Percentiles rank a stretch among this genome's conserved stretches.
phyloP scores from a whole-genome alignment of 2,113 vertebrate species.

The Microtus montanus region DNA sequence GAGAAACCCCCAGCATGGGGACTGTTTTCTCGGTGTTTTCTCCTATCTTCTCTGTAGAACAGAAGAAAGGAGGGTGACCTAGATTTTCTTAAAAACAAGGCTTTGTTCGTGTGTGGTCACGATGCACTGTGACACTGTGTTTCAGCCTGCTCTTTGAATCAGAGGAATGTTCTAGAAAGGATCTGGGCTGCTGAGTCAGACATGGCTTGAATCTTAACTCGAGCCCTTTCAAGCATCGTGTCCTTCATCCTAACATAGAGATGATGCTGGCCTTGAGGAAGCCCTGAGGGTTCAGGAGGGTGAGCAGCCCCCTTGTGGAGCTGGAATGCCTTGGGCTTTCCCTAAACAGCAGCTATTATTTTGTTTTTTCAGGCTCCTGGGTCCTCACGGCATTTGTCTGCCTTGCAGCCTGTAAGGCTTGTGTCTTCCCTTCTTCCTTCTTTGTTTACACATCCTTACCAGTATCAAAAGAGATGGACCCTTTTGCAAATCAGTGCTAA shows the following conservation, averaged over 20 bases:
- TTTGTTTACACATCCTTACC: not conserved
- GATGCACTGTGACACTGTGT: not conserved
- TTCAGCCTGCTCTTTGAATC: slow-evolving; percentile 57
- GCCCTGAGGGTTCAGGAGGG: not conserved
- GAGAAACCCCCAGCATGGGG: not conserved
- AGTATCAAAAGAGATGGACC: not conserved
- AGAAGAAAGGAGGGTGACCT: slow-evolving; percentile 23
- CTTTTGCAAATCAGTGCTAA: slow-evolving; percentile 41
- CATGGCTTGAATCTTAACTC: slow-evolving; percentile 22
- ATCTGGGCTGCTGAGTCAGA: not conserved
- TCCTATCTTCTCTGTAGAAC: not conserved
- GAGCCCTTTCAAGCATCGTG: not conserved
- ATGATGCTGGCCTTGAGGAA: slow-evolving; percentile 17
- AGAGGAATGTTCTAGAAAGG: slow-evolving; percentile 45
- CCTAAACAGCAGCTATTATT: slow-evolving; percentile 23
- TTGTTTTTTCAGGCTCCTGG: not conserved
- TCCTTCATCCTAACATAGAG: slow-evolving; percentile 35
- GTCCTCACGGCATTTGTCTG: not conserved
- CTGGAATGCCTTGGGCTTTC: not conserved
- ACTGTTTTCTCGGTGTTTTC: not conserved
- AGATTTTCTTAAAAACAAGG: slow-evolving; percentile 62
- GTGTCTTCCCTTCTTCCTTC: not conserved
- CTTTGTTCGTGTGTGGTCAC: slow-evolving; percentile 62
- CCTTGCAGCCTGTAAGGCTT: not conserved
- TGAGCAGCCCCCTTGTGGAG: not conserved